Evolutionary conservation across 2,797 vertebrate genomes (phyloP), one percentile per base, ranked within the genome.

Genomic region (Denticeps clupeoides): DNA sequence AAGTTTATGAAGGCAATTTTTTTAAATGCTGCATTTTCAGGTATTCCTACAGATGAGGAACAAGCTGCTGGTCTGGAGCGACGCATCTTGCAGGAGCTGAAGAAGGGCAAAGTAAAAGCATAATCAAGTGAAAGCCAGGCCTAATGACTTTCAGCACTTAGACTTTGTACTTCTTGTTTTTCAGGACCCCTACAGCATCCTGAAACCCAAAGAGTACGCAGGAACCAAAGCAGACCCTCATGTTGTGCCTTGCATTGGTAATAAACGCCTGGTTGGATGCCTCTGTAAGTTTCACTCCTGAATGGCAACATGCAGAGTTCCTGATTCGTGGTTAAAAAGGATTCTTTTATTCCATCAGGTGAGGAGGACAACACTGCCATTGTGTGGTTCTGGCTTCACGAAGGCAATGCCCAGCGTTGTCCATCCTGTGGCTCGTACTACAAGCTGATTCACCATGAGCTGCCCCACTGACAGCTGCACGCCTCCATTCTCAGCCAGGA

Each of bases 31-130:
- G n/a, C 2, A 25, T 2, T 1, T 33, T 16, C 60, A 87, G 84
- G 83, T 35, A 61, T 88, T 45, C 86, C 85, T 15, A 84, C 81
- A 19, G 83, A 88, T 77, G 86, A 88, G 0, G 80, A 89, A 26
- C 86, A 89, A 62, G 82, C 82, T 3, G 87, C 84, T 13, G 86
- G 87, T 2, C 55, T 87, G 58, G 87, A 89, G 61, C 59, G 75
- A 7, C 78, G 72, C 3, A 38, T 73, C 13, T 8, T 86, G 40
- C 63, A 79, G 62, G 77, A 69, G 4, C 10, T 82, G 4, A 85
- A 84, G 45, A 65, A 63, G 41, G 87, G 87, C 54, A 65, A 81
- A 70, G 86, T 87, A 54, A 53, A 2, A 23, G 6, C 13, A 12
- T 1, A 4, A 7, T 8, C 22, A 27, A 25, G 24, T 25, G 24